A percentile compares a stretch with the other conserved stretches of the same genome.
Conservation (phyloP, 2,888 invertebrate species). For the Drosophila mimetica region DNA sequence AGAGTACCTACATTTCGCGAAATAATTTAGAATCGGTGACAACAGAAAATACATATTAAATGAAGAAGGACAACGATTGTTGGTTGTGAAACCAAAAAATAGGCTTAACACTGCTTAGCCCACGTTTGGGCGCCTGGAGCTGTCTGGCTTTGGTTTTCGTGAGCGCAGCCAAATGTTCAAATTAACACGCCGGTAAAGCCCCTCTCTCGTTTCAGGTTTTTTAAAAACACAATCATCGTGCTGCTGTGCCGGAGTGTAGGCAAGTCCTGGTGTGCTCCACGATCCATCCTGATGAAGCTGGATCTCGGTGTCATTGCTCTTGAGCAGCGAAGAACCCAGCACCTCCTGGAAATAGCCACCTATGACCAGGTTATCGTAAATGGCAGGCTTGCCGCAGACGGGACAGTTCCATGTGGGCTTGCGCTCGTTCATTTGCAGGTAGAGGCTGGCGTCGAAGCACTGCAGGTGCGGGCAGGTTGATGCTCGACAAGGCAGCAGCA, state of each 20-base stretch:
- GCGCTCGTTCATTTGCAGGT: conserved; percentile 98
- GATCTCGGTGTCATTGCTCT: conserved; percentile 91
- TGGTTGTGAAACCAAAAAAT: conserved; percentile 1
- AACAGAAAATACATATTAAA: conserved; percentile 7
- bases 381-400: conserved; percentile 96
- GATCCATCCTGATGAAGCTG: conserved; percentile 93
- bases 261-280: conserved; percentile 90
- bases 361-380: conserved; percentile 95
- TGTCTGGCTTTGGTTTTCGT: conserved; percentile 35
- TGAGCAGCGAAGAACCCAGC: conserved; percentile 88
- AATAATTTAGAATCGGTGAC: conserved; percentile 14
- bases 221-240: conserved; percentile 37
- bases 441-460: conserved; percentile 98
- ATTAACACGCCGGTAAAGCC: conserved; percentile 25
- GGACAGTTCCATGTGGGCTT: conserved; percentile 99
- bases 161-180: conserved; percentile 9
- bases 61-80: conserved; percentile 3
- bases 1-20: conserved; percentile 6
- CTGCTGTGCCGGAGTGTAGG: conserved; percentile 68
- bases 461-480: conserved; percentile 98
- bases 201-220: not conserved
- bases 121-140: conserved; percentile 8
- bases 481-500: conserved; percentile 93
- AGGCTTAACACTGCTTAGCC: conserved; percentile 10
- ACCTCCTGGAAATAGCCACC: conserved; percentile 96